Conservation (phyloP, 1,140 invertebrate genomes). For the Drosophila pandora region DNA sequence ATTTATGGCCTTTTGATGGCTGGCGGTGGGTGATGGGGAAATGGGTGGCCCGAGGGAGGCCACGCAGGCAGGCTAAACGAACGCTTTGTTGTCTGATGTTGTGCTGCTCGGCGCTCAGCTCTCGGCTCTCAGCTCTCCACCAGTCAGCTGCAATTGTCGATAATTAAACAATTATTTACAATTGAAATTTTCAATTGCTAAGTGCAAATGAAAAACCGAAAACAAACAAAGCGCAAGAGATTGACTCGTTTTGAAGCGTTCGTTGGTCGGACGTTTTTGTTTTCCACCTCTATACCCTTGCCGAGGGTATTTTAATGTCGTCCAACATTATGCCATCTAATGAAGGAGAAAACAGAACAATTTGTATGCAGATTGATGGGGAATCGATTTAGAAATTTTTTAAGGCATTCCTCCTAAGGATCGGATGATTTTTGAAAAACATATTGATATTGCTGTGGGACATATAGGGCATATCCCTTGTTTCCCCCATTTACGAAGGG, state of each 20-base stretch:
- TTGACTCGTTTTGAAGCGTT: conserved; percentile 25
- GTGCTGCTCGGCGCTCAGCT: neutral
- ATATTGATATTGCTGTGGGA: too few relatives aligned
- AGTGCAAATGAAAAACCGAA: conserved; percentile 58
- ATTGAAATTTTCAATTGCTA: conserved; percentile 69
- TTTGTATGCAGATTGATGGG: too few relatives aligned
- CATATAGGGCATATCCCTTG: too few relatives aligned
- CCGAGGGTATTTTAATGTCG: too few relatives aligned
- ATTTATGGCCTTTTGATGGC: conserved; percentile 53
- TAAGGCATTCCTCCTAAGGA: too few relatives aligned
- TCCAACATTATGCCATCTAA: too few relatives aligned
- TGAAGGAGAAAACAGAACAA: too few relatives aligned
- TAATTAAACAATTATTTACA: conserved; percentile 78
- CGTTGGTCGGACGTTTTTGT: conserved; percentile 1
- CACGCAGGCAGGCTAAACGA: conserved; percentile 42
- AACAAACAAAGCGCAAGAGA: conserved; percentile 40
- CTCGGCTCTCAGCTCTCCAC: conserved; percentile 12
- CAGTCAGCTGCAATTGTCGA: conserved; percentile 59
- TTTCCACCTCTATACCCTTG: neutral
- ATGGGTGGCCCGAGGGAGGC: neutral
- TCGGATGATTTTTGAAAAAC: too few relatives aligned
- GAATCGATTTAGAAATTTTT: too few relatives aligned
- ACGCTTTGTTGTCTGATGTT: conserved; percentile 38
- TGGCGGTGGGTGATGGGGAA: conserved; percentile 1
- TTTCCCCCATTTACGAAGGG: too few relatives aligned